Percentiles rank a stretch among this genome's conserved stretches.
Conservation (phyloP, 2,797 vertebrate species). For the Enteromius unitaeniatus region DNA sequence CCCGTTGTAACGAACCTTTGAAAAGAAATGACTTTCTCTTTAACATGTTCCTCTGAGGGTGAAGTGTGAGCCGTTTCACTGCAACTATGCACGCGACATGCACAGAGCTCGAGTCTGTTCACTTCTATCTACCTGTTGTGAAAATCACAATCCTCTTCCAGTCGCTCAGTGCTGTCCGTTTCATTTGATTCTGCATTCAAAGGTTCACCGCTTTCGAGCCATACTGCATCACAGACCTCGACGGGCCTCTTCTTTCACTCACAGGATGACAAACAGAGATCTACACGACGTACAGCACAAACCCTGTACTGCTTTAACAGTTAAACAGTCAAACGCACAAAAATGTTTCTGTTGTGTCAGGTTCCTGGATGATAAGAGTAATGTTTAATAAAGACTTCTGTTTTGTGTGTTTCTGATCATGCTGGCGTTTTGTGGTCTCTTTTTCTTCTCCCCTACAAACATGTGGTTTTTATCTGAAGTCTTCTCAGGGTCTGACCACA, state of each 20-base stretch:
- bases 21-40: conserved; percentile 7
- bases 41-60: not conserved
- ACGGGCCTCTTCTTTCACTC: conserved; percentile 38
- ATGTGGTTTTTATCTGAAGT: not conserved
- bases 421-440: not conserved
- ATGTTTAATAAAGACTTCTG: conserved; percentile 64
- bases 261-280: conserved; percentile 37
- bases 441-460: not conserved
- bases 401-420: conserved; percentile 61
- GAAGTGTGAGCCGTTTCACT: conserved; percentile 31
- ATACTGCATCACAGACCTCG: conserved; percentile 33
- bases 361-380: conserved; percentile 58
- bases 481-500: not conserved
- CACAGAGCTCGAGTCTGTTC: conserved; percentile 27
- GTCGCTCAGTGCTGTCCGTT: not conserved
- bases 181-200: not conserved
- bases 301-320: conserved; percentile 49
- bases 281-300: conserved; percentile 52
- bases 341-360: conserved; percentile 57
- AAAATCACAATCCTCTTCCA: conserved; percentile 40
- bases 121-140: conserved; percentile 20
- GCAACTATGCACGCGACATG: conserved; percentile 54
- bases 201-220: conserved; percentile 50
- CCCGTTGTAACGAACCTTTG: not conserved
- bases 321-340: conserved; percentile 63